Percentiles rank a stretch among this genome's conserved stretches.
Evolutionary conservation across 64 coral and sea anemone genomes (phyloP).

Genomic region (Porites australiensis): DNA sequence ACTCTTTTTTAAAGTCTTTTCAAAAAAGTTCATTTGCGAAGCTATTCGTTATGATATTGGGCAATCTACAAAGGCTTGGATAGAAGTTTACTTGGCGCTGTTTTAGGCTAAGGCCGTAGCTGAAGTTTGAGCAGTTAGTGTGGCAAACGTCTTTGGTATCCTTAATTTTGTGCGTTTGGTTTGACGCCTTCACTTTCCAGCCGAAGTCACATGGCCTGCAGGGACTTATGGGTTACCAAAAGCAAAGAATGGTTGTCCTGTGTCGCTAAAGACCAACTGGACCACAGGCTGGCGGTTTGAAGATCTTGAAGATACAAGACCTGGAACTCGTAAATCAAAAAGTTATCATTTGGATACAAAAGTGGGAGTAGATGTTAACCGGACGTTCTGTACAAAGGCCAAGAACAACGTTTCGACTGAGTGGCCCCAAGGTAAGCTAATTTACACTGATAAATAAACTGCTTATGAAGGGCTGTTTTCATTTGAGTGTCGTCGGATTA

Average conservation of each 20-base stretch:
- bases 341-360: constrained; percentile 41
- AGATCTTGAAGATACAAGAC: neutral
- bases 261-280: neutral
- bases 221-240: constrained; percentile 30
- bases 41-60: too few relatives aligned
- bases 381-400: constrained; percentile 33
- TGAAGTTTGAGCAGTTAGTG: too few relatives aligned
- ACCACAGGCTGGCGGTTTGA: constrained; percentile 41
- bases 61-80: too few relatives aligned
- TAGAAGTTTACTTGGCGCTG: too few relatives aligned
- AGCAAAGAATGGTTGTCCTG: constrained; percentile 16
- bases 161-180: too few relatives aligned
- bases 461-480: too few relatives aligned
- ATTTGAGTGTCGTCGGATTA: too few relatives aligned
- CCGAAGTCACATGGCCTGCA: neutral
- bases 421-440: constrained; percentile 12
- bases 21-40: too few relatives aligned
- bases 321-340: neutral
- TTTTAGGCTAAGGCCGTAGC: too few relatives aligned
- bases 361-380: constrained; percentile 5
- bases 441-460: neutral
- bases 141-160: too few relatives aligned
- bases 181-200: neutral
- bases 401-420: neutral
- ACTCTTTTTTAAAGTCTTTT: too few relatives aligned